These are phyloP conservation scores for Paramormyrops kingsleyae DNA, from an alignment of 2,113 vertebrate genomes.

Conservation along the genomic window DNA sequence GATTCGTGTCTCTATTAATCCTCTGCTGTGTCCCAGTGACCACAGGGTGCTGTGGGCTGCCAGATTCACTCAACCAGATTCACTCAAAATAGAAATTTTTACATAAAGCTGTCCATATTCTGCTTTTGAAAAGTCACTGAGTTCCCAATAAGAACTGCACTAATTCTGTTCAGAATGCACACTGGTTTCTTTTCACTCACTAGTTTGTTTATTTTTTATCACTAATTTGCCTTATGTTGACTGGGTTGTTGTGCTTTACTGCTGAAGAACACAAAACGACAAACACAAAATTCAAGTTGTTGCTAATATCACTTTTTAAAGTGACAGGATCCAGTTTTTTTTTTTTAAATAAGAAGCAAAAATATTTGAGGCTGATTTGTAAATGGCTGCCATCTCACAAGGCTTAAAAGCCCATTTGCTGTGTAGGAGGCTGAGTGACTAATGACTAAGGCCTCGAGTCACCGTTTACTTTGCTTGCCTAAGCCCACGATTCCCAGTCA, in stretches of 20 bases:
- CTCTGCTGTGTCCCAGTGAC: conserved; percentile 9
- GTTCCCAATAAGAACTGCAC: background rate
- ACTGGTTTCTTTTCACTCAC: background rate
- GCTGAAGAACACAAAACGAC: background rate
- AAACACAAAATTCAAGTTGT: background rate
- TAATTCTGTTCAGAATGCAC: background rate
- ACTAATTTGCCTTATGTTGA: background rate
- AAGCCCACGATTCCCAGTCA: background rate
- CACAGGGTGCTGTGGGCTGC: conserved; percentile 3
- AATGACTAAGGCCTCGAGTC: background rate
- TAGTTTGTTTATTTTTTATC: background rate
- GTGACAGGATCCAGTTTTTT: background rate
- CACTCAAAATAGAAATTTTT: background rate
- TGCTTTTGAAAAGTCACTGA: background rate
- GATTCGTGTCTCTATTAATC: background rate
- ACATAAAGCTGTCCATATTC: background rate
- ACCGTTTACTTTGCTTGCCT: background rate
- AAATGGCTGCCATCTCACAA: background rate
- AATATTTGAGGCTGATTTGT: background rate
- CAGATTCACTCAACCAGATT: conserved; percentile 19
- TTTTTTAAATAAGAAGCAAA: background rate
- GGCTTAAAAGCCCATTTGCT: background rate
- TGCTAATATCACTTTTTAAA: background rate
- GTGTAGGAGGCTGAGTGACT: background rate
- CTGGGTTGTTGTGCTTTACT: background rate